Conservation (phyloP, 2,113 vertebrate species). For the Orientallactaga bullata region DNA sequence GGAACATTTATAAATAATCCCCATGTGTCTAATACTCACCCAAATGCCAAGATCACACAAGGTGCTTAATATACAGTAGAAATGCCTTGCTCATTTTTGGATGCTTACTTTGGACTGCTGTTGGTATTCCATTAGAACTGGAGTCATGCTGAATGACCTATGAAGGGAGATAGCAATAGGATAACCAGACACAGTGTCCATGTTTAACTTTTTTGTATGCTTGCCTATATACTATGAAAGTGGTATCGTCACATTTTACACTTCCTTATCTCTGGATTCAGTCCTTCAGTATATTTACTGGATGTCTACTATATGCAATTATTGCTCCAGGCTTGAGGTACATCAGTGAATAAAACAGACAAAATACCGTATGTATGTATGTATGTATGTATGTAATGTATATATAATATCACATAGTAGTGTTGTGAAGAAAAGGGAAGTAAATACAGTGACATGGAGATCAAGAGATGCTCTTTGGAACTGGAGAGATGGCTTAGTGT, state of each 20-base stretch:
- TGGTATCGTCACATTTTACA: neutral
- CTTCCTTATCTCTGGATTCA: neutral
- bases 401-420: neutral
- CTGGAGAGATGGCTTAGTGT: too few species aligned
- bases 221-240: neutral
- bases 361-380: neutral
- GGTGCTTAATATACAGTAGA: neutral
- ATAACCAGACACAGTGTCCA: neutral
- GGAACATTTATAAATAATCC: neutral
- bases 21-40: neutral
- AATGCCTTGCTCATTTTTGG: neutral
- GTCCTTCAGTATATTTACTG: conserved; percentile 4
- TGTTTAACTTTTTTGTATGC: neutral
- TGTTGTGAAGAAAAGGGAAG: neutral
- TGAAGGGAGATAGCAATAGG: neutral
- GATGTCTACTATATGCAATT: neutral
- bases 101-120: neutral
- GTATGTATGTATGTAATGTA: neutral
- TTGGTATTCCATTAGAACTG: neutral
- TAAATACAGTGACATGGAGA: neutral
- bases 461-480: neutral
- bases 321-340: neutral
- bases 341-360: neutral
- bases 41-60: neutral
- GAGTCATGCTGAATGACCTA: neutral